Base-by-base conservation (phyloP, 2,888 invertebrate genomes). In the Pimpla rufipes region DNA sequence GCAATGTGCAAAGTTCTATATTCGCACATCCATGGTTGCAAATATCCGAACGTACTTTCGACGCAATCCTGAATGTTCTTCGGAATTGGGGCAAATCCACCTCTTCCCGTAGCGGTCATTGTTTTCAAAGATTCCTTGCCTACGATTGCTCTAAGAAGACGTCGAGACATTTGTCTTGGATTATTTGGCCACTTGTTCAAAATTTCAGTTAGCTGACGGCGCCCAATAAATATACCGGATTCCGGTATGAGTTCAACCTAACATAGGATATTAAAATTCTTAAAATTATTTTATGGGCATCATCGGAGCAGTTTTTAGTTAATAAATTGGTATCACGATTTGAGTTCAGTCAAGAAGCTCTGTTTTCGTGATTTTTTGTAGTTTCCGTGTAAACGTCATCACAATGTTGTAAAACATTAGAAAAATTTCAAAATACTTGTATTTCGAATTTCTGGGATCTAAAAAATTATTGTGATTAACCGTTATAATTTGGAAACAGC, bases 81-180 rank as follows among this genome's bases (percentile, higher is more conserved):
- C 59, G 59, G 59, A n/a, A 59, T 59, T 35, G 59, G 59, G 29
- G 37, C 6, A n/a, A 59, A 59, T 13, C 59, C 59, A 37, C 59
- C 59, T 59, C 37, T 29, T 23, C 59, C 59, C 11, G 59, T 59
- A 13, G 59, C 29, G 8, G 59, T 35, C 59, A 59, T 59, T 35
- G 13, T 11, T 35, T 2, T n/a, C n/a, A 59, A 59, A n/a, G 5
- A 10, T 5, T 59, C 59, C 13, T n/a, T 59, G 35, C 59, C 59
- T 35, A 59, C 37, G 2, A 59, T 59, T 29, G 21, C 59, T 1
- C 37, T 3, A 13, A 59, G 29, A 13, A 59, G 16, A 13, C 59
- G 37, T n/a, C 37, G 59, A 13, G 23, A 35, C 59, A 59, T 23
- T n/a, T 59, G 13, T 59, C 35, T 59, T 35, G 35, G 35, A n/a